These are phyloP conservation scores for Gephyroberyx darwinii DNA, from an alignment of 2,797 vertebrate genomes.

Conservation along the genomic window DNA sequence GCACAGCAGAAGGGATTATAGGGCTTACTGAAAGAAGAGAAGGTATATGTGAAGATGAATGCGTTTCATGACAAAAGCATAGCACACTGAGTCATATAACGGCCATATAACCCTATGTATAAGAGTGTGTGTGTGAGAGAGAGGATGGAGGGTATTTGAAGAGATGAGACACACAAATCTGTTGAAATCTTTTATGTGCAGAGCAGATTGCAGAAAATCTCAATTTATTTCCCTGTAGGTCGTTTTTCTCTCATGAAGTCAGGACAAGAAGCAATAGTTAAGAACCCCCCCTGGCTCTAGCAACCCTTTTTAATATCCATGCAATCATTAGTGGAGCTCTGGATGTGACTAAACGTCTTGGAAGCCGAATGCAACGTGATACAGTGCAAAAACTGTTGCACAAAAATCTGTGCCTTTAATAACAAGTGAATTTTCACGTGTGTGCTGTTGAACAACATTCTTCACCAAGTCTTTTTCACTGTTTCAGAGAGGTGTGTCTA, in stretches of 20 bases:
- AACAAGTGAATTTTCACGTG: constrained; percentile 64
- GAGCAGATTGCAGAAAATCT: constrained; percentile 37
- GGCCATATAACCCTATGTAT: too few relatives aligned
- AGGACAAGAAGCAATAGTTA: constrained; percentile 39
- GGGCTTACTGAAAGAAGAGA: too few relatives aligned
- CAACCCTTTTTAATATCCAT: constrained; percentile 74
- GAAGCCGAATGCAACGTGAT: constrained; percentile 25
- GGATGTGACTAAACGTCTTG: constrained; percentile 57
- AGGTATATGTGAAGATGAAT: too few relatives aligned
- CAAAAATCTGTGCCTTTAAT: constrained; percentile 46
- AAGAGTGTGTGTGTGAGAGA: not conserved
- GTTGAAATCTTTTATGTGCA: constrained; percentile 24
- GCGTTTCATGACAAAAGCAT: too few relatives aligned
- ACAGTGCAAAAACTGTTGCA: not conserved
- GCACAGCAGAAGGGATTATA: too few relatives aligned
- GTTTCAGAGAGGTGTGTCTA: constrained; percentile 19
- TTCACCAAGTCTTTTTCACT: constrained; percentile 30
- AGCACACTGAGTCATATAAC: too few relatives aligned
- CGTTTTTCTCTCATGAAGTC: constrained; percentile 50
- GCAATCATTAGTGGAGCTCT: constrained; percentile 61
- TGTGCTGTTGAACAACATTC: constrained; percentile 47
- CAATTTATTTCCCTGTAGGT: constrained; percentile 28
- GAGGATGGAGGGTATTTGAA: too few relatives aligned
- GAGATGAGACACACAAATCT: constrained; percentile 14
- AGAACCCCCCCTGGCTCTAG: constrained; percentile 58